phyloP scores from a whole-genome alignment of 1,140 invertebrate species.

The Camponotus floridanus region DNA sequence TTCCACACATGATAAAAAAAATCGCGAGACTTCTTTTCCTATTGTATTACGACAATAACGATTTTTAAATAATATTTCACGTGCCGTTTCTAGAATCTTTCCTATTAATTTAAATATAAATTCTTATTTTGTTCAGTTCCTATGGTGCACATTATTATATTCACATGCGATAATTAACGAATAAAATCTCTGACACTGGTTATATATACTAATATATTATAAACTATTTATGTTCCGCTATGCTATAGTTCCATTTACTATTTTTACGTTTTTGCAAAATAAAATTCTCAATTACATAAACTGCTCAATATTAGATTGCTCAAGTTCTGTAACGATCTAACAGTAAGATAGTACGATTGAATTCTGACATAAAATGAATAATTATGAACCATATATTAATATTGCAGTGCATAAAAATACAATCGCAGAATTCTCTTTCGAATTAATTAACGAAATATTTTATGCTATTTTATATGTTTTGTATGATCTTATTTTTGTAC shows the following conservation, averaged over 20 bases:
- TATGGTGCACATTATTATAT: neutral
- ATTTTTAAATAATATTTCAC: neutral
- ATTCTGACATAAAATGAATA: neutral
- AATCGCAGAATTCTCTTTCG: neutral
- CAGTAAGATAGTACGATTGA: constrained; percentile 22
- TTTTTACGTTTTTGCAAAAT: constrained; percentile 20
- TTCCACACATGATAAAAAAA: neutral
- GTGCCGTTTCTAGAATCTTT: neutral
- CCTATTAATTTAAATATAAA: neutral
- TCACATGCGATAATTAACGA: neutral
- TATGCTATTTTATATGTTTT: constrained; percentile 13
- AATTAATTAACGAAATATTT: constrained; percentile 16
- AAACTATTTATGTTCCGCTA: neutral
- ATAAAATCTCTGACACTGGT: constrained; percentile 18
- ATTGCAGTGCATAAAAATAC: constrained; percentile 10
- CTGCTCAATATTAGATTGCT: constrained; percentile 73
- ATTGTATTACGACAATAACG: neutral
- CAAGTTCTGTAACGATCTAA: constrained; percentile 51
- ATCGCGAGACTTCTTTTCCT: neutral
- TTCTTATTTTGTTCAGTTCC: constrained; percentile 23
- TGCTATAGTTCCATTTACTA: neutral
- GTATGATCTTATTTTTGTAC: neutral
- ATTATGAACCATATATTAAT: neutral
- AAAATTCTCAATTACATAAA: constrained; percentile 33
- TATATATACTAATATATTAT: neutral